Conservation (phyloP, 1,140 invertebrate genomes). For the Drosophila oshimai region DNA sequence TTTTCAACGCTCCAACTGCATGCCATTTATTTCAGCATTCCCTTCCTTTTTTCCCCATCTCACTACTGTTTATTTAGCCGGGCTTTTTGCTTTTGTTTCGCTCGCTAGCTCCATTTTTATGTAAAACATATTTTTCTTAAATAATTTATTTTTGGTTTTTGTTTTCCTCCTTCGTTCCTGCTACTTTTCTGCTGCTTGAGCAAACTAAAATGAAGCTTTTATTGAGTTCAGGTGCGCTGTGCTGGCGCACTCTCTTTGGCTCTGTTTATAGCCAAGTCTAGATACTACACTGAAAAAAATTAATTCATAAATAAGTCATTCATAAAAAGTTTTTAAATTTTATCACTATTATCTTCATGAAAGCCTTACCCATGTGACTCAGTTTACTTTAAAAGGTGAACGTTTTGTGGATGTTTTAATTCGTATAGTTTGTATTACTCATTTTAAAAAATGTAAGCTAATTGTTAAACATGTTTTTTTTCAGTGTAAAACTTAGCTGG, state of each 20-base stretch:
- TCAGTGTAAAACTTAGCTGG: not conserved
- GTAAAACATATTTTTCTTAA: slow-evolving; percentile 82
- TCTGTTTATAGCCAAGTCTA: slow-evolving; percentile 1
- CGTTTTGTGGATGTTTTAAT: too few relatives aligned
- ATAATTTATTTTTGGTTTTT: slow-evolving; percentile 75
- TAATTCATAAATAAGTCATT: too few relatives aligned
- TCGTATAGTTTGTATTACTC: too few relatives aligned
- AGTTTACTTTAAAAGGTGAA: too few relatives aligned
- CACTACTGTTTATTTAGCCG: slow-evolving; percentile 18
- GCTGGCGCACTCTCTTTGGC: not conserved
- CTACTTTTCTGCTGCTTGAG: slow-evolving; percentile 76
- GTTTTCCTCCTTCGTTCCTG: slow-evolving; percentile 33
- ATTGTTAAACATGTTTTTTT: not conserved
- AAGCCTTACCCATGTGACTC: too few relatives aligned
- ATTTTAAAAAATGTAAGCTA: too few relatives aligned
- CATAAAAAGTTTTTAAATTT: too few relatives aligned
- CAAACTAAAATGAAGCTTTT: slow-evolving; percentile 80
- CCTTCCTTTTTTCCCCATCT: not conserved
- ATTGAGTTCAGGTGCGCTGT: slow-evolving; percentile 74
- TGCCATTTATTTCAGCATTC: slow-evolving; percentile 75
- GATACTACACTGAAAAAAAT: not conserved
- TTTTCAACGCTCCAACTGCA: slow-evolving; percentile 78
- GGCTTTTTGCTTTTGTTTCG: slow-evolving; percentile 28
- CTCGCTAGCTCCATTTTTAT: slow-evolving; percentile 60
- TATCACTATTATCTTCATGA: too few relatives aligned